phyloP scores from a whole-genome alignment of 2,797 vertebrate species.

The Gallinago nigripennis region DNA sequence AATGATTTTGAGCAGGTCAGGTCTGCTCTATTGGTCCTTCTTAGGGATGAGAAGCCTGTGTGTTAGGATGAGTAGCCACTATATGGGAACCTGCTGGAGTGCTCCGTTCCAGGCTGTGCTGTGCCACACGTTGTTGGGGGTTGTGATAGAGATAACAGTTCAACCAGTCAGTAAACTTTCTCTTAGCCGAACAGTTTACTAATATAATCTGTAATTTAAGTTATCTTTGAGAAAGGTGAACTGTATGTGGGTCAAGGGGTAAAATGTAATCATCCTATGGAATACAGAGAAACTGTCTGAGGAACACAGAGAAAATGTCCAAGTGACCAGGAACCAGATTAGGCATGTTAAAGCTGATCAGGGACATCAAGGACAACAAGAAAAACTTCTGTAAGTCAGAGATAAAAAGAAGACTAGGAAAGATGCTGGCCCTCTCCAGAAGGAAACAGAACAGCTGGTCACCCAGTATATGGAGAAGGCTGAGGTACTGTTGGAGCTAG shows the following conservation, averaged over 20 bases:
- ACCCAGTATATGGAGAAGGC: too few species aligned
- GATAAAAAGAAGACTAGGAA: too few species aligned
- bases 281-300: too few species aligned
- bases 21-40: neutral
- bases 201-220: neutral
- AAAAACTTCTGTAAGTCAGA: too few species aligned
- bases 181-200: neutral
- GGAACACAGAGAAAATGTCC: too few species aligned
- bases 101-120: neutral
- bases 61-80: neutral
- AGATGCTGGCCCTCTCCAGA: too few species aligned
- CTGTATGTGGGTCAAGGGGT: neutral
- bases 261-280: neutral
- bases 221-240: neutral
- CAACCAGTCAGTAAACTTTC: neutral
- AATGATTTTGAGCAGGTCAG: neutral
- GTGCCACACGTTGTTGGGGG: fast-evolving
- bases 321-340: too few species aligned
- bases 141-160: neutral
- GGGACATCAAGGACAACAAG: too few species aligned
- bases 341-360: too few species aligned
- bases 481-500: too few species aligned
- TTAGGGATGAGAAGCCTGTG: neutral
- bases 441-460: too few species aligned
- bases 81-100: neutral